Percentiles rank a stretch among this genome's conserved stretches.
Evolutionary conservation across 2,888 invertebrate species (phyloP).

Genomic region (Pycnomerus fuliginosus): DNA sequence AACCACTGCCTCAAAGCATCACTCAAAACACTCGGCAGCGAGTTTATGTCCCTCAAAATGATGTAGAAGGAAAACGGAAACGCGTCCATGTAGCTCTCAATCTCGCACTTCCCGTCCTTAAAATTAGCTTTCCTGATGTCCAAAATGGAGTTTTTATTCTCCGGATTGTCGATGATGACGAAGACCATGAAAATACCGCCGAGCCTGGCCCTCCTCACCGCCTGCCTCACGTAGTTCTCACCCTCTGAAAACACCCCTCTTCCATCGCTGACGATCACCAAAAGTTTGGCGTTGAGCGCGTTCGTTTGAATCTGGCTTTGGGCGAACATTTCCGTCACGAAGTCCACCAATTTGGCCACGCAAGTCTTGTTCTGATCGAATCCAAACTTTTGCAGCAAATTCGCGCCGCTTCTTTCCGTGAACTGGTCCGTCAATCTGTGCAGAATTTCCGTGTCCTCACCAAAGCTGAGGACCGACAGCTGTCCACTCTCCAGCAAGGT

Average conservation of each 20-base stretch:
- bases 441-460: constrained; percentile 81
- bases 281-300: constrained; percentile 72
- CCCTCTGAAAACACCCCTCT: constrained; percentile 90
- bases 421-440: constrained; percentile 86
- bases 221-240: constrained; percentile 70
- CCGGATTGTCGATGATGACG: constrained; percentile 92
- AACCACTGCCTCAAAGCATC: constrained; percentile 99
- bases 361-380: constrained; percentile 90
- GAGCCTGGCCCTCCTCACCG: constrained; percentile 78
- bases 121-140: constrained; percentile 83
- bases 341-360: constrained; percentile 79
- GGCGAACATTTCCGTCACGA: constrained; percentile 69
- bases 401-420: constrained; percentile 81
- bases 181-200: constrained; percentile 91
- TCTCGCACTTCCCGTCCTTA: constrained; percentile 58
- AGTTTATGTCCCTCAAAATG: constrained; percentile 84
- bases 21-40: constrained; percentile 86
- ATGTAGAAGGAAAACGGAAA: constrained; percentile 99
- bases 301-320: constrained; percentile 52
- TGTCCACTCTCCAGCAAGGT: constrained; percentile 93
- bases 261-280: constrained; percentile 94
- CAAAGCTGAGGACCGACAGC: constrained; percentile 88
- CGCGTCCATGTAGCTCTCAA: constrained; percentile 82
- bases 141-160: constrained; percentile 88
- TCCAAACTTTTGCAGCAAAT: constrained; percentile 74